phyloP scores from a whole-genome alignment of 2,113 vertebrate species.

The Callocephalon fimbriatum region DNA sequence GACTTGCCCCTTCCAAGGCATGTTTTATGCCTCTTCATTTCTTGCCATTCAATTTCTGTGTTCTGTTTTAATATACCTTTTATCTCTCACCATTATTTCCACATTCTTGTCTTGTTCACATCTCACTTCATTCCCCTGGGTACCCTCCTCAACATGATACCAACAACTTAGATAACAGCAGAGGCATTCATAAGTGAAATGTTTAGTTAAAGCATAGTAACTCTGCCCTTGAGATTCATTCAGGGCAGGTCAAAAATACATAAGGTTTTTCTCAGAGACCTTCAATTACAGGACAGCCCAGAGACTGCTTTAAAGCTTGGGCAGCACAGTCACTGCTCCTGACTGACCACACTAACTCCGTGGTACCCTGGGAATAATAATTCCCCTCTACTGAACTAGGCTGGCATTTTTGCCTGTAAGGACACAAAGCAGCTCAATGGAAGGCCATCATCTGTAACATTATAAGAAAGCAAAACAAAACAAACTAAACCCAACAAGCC shows the following conservation, averaged over 20 bases:
- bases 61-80: constrained; percentile 1
- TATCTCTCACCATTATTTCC: background rate
- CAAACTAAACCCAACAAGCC: background rate
- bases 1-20: background rate
- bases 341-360: background rate
- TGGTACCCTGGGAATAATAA: background rate
- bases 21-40: background rate
- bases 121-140: background rate
- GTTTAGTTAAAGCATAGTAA: constrained; percentile 19
- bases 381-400: background rate
- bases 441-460: background rate
- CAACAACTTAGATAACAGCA: background rate
- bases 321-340: background rate
- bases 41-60: background rate
- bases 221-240: constrained; percentile 24
- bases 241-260: background rate
- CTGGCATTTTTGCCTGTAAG: background rate
- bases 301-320: background rate
- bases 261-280: background rate
- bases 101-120: background rate
- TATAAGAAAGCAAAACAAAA: background rate
- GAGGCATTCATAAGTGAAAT: background rate
- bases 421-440: background rate
- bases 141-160: background rate
- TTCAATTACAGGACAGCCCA: background rate